Conservation (phyloP, 1,140 invertebrate genomes). For the Ceratoteleas bidentatus region DNA sequence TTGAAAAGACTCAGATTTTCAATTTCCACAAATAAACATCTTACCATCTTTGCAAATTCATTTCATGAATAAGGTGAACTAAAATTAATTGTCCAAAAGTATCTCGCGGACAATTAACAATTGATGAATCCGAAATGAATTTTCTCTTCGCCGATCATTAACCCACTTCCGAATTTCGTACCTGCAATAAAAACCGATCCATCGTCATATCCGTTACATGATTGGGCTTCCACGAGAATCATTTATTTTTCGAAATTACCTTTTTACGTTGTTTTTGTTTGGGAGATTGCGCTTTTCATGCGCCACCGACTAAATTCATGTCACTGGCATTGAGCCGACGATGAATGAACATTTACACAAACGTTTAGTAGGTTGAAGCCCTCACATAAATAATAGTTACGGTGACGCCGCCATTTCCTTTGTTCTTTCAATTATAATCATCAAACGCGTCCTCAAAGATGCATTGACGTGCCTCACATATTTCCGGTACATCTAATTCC, state of each 20-base stretch:
- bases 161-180: slow-evolving; percentile 42
- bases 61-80: slow-evolving; percentile 10
- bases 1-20: no score
- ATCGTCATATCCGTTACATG: slow-evolving; percentile 16
- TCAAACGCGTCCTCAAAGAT: slow-evolving; percentile 8
- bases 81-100: slow-evolving; percentile 17
- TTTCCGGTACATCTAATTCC: slow-evolving; percentile 36
- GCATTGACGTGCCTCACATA: slow-evolving; percentile 31
- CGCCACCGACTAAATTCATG: no score
- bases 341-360: slow-evolving; percentile 2
- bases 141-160: slow-evolving; percentile 31
- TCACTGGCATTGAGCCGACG: neutral
- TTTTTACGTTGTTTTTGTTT: no score
- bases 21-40: no score
- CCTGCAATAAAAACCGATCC: slow-evolving; percentile 22
- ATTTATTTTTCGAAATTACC: neutral
- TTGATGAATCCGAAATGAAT: slow-evolving; percentile 17
- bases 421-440: slow-evolving; percentile 35
- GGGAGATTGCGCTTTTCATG: no score
- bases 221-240: slow-evolving; percentile 6
- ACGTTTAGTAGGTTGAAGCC: slow-evolving; percentile 14
- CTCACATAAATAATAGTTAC: slow-evolving; percentile 14
- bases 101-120: slow-evolving; percentile 24
- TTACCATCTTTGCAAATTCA: slow-evolving; percentile 1
- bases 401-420: slow-evolving; percentile 9